phyloP scores from a whole-genome alignment of 2,797 vertebrate genomes.

The Anguilla obscura region DNA sequence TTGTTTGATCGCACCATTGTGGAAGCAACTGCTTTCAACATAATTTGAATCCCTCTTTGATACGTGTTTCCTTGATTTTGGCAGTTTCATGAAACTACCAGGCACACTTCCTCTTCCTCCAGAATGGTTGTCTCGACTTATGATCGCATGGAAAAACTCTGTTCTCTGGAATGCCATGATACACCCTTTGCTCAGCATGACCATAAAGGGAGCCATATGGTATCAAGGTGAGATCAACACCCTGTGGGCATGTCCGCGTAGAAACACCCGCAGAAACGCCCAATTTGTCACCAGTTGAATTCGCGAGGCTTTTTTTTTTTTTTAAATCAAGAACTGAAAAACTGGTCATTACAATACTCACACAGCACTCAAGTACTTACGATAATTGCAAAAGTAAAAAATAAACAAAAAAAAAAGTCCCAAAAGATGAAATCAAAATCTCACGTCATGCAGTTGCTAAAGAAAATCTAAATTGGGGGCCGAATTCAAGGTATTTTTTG shows the following conservation, averaged over 20 bases:
- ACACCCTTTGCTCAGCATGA: conserved; percentile 84
- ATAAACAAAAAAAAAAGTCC: no score
- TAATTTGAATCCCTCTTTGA: background rate
- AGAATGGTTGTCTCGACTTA: background rate
- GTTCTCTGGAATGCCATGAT: conserved; percentile 94
- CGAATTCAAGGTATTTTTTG: no score
- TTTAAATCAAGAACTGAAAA: no score
- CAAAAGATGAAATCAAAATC: no score
- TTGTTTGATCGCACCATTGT: background rate
- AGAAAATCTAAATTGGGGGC: no score
- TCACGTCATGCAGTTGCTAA: no score
- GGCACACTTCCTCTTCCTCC: background rate
- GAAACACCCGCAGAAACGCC: background rate
- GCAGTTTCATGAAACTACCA: background rate
- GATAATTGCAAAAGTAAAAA: no score
- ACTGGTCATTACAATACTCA: no score
- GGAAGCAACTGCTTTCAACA: background rate
- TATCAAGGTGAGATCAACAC: conserved; percentile 82
- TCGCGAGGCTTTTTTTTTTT: no score
- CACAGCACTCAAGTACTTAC: no score
- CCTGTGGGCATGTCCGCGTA: background rate
- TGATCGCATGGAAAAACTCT: conserved; percentile 49
- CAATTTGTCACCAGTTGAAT: no score
- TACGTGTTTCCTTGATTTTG: background rate
- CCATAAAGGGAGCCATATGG: conserved; percentile 85